Percentiles rank a stretch among this genome's conserved stretches.
These are phyloP conservation scores for Trinorchestia longiramus DNA, from an alignment of 1,140 invertebrate genomes.

Conservation along the genomic window DNA sequence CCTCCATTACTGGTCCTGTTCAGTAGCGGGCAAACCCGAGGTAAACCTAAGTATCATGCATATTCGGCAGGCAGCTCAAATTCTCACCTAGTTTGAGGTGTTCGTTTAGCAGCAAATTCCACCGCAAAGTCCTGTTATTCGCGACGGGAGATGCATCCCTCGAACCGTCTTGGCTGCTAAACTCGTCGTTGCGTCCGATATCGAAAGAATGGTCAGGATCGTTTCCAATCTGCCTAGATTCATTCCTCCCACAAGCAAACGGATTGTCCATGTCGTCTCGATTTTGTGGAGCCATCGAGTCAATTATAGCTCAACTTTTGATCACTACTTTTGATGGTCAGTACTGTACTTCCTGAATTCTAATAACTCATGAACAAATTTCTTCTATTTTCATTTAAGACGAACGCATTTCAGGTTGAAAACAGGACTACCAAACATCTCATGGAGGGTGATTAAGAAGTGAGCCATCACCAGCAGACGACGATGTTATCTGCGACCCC, in stretches of 20 bases:
- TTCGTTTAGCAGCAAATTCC: background rate
- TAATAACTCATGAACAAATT: background rate
- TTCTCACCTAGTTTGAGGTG: slow-evolving; percentile 21
- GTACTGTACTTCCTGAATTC: background rate
- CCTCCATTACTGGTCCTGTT: too few species aligned
- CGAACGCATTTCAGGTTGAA: background rate
- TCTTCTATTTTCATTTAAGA: background rate
- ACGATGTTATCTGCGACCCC: background rate
- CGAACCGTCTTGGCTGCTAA: background rate
- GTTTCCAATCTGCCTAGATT: background rate
- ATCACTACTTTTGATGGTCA: background rate
- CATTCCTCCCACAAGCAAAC: background rate
- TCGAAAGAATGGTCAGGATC: background rate
- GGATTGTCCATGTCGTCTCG: slow-evolving; percentile 27
- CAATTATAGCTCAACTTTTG: background rate
- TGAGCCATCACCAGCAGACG: background rate
- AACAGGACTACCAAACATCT: background rate
- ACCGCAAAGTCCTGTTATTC: background rate
- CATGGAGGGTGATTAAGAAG: background rate
- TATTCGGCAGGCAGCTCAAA: background rate
- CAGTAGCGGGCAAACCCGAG: too few species aligned
- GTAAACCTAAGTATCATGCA: too few species aligned
- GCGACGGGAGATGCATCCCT: background rate
- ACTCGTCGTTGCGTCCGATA: background rate
- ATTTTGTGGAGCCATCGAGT: slow-evolving; percentile 23